Evolutionary conservation across 2,888 invertebrate genomes (phyloP).

Genomic region (Lasioglossum marginatum): DNA sequence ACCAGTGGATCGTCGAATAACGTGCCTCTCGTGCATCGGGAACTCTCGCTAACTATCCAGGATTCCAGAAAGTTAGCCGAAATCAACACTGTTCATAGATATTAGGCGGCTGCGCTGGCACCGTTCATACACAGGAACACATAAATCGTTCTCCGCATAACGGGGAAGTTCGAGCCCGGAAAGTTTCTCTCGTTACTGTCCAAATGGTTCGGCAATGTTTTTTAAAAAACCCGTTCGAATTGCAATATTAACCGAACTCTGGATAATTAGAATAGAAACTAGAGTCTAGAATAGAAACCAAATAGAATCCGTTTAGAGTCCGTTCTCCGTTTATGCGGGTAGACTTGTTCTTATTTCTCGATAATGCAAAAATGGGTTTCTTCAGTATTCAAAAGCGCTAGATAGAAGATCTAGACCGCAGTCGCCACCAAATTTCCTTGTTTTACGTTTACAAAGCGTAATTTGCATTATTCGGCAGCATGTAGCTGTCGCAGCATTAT

Average conservation of each 20-base stretch:
- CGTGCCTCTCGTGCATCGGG: background rate
- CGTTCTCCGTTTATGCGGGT: background rate
- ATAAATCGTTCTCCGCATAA: background rate
- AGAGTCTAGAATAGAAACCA: background rate
- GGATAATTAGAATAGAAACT: too few relatives aligned
- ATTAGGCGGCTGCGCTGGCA: background rate
- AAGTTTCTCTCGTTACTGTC: background rate
- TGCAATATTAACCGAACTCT: background rate
- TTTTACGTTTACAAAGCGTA: too few relatives aligned
- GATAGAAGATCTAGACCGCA: too few relatives aligned
- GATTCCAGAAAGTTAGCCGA: background rate
- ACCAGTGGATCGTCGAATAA: background rate
- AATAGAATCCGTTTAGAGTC: too few relatives aligned
- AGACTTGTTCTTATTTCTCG: too few relatives aligned
- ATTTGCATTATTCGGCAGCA: too few relatives aligned
- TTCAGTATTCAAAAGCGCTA: too few relatives aligned
- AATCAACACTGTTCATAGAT: slow-evolving; percentile 11
- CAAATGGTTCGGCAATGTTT: background rate
- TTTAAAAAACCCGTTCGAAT: background rate
- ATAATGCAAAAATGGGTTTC: too few relatives aligned
- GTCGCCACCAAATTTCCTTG: too few relatives aligned
- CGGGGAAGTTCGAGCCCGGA: background rate
- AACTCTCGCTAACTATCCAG: slow-evolving; percentile 14
- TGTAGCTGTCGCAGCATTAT: too few relatives aligned
- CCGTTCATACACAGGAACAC: background rate